Conservation (phyloP, 1,140 invertebrate genomes). For the Mizuhopecten yessoensis region DNA sequence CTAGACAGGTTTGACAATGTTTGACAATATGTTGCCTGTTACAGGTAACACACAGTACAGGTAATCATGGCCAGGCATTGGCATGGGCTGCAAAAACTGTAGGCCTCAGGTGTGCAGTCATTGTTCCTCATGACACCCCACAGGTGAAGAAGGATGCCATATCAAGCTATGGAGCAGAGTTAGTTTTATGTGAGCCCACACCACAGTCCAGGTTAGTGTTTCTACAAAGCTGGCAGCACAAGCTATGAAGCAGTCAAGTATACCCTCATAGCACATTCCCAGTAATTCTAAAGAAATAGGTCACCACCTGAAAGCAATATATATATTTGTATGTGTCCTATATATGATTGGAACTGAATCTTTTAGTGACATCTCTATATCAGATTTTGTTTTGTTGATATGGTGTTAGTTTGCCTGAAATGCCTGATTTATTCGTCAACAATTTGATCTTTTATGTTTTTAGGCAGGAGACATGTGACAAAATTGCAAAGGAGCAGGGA, state of each 20-base stretch:
- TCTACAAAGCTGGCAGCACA: too few relatives aligned
- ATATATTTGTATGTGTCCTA: not conserved
- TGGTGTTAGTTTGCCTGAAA: too few relatives aligned
- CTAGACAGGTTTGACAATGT: too few relatives aligned
- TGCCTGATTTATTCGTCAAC: too few relatives aligned
- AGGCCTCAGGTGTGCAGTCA: slow-evolving; percentile 81
- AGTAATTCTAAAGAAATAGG: too few relatives aligned
- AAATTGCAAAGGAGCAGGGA: slow-evolving; percentile 70
- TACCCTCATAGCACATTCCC: too few relatives aligned
- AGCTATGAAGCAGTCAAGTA: too few relatives aligned
- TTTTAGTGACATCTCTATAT: too few relatives aligned
- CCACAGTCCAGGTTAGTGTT: slow-evolving; percentile 68
- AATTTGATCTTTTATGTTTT: slow-evolving; percentile 42
- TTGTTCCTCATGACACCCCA: slow-evolving; percentile 82
- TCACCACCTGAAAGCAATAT: not conserved
- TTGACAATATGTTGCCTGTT: slow-evolving; percentile 44
- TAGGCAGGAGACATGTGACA: slow-evolving; percentile 76
- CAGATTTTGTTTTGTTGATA: too few relatives aligned
- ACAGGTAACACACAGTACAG: slow-evolving; percentile 84
- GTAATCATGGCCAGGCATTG: slow-evolving; percentile 84
- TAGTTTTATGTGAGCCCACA: slow-evolving; percentile 80
- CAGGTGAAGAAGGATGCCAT: slow-evolving; percentile 83
- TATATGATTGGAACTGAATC: too few relatives aligned
- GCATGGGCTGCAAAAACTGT: slow-evolving; percentile 81
- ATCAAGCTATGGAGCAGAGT: slow-evolving; percentile 81